Base-by-base conservation (phyloP, 2,888 invertebrate species). In the Lacanobia wlatinum region DNA sequence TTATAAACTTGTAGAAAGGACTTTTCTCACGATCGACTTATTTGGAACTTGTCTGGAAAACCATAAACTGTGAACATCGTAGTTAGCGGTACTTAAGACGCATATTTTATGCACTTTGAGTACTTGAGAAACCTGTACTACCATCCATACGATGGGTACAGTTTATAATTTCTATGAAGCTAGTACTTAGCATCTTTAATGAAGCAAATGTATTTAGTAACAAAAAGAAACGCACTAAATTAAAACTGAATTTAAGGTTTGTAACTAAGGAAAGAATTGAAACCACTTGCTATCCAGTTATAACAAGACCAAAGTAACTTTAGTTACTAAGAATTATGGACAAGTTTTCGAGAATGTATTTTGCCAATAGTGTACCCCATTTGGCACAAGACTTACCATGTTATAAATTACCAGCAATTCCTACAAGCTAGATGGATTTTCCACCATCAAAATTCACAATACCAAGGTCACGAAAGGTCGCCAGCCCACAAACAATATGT, bases 1-100 rank as follows among this genome's bases (percentile, higher is more conserved):
- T 67, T 67, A 58, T 64, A 70, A 76, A 73, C 50, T 52, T 59
- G 60, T 78, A 78, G 71, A 78, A 81, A 84, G 34, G 76, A 64
- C 58, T 52, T 70, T 84, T 84, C 85, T n/a, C 85, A 83, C 76
- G 78, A 70, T 65, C 21, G 73, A 83, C 81, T 56, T 73, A 77
- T 83, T 83, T 72, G 73, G 67, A 79, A 77, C 58, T 64, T 50
- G 85, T 74, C 80, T 68, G n/a, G 74, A 63, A 43, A 43, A 59
- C 70, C 76, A 76, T 80, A 73, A 74, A 78, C 52, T 63, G 40
- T 55, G 69, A 71, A 62, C 70, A 73, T 80, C 80, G 73, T 46
- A 68, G 71, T 76, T 76, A 74, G 64, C 56, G 68, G 73, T 71
- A 70, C 77, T 69, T 65, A 50, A 70, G 28, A 76, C 61, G 74